Percentiles rank a stretch among this genome's conserved stretches.
Conservation (phyloP, 2,113 vertebrate species). For the Myrmecobius fasciatus region DNA sequence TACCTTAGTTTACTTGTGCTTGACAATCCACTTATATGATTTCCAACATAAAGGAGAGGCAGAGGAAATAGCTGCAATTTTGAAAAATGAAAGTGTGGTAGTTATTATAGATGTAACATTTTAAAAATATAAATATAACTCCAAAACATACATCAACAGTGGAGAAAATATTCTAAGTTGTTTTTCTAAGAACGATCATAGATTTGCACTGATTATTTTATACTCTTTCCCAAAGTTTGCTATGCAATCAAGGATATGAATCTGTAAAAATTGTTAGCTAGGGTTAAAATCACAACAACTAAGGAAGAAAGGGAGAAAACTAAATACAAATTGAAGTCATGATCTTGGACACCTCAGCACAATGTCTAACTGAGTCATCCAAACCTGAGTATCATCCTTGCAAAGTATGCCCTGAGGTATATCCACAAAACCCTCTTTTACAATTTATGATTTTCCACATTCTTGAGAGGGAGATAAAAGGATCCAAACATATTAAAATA, state of each 20-base stretch:
- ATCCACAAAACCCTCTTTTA: background rate
- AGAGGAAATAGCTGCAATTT: slow-evolving; percentile 86
- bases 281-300: background rate
- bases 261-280: background rate
- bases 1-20: slow-evolving; percentile 89
- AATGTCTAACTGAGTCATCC: background rate
- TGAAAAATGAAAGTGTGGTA: slow-evolving; percentile 40
- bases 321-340: background rate
- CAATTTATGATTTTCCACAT: background rate
- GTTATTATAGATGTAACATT: slow-evolving; percentile 54
- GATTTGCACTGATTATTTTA: slow-evolving; percentile 23
- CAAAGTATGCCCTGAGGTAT: no score
- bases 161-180: slow-evolving; percentile 1
- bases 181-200: background rate
- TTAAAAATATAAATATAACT: slow-evolving; percentile 1
- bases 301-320: background rate
- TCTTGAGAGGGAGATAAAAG: background rate
- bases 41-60: slow-evolving; percentile 87
- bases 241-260: background rate
- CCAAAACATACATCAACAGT: background rate
- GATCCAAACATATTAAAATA: slow-evolving; percentile 1
- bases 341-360: background rate
- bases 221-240: background rate
- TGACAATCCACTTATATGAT: slow-evolving; percentile 87
- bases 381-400: background rate